These are phyloP conservation scores for Drosophila aldrichi DNA, from an alignment of 2,888 invertebrate species.

Conservation along the genomic window DNA sequence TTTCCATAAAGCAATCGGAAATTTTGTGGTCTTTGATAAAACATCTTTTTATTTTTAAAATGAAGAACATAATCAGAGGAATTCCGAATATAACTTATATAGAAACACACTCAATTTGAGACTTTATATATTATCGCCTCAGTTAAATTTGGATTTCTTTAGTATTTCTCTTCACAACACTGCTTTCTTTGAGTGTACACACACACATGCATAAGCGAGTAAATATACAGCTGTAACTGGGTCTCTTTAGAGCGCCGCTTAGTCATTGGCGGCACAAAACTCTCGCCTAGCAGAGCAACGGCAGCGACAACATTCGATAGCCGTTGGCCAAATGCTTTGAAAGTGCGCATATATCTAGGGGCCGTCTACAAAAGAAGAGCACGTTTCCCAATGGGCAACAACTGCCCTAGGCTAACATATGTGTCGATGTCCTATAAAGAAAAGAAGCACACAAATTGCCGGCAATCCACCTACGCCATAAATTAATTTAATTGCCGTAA, in stretches of 20 bases:
- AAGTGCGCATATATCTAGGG: conserved; percentile 35
- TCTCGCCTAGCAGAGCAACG: conserved; percentile 57
- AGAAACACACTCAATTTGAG: background rate
- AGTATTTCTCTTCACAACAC: background rate
- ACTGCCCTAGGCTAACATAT: conserved; percentile 9
- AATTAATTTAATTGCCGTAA: conserved; percentile 26
- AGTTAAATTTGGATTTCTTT: background rate
- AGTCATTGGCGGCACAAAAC: conserved; percentile 57
- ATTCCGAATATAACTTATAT: background rate
- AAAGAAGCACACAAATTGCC: background rate
- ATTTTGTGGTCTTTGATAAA: background rate
- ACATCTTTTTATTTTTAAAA: background rate
- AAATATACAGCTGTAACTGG: conserved; percentile 42
- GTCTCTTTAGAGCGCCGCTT: conserved; percentile 51
- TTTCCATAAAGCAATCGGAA: background rate
- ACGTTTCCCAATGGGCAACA: conserved; percentile 31
- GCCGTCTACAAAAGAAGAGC: conserved; percentile 31
- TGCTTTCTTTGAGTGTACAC: conserved; percentile 8
- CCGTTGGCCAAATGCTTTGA: conserved; percentile 52
- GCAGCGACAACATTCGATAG: conserved; percentile 34
- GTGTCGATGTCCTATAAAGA: background rate
- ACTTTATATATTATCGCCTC: background rate
- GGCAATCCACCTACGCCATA: background rate
- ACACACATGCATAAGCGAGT: background rate
- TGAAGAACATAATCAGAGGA: background rate